Evolutionary conservation across 2,888 invertebrate species (phyloP), one percentile per base, ranked within the genome.

Genomic region (Drosophila acutilabella): DNA sequence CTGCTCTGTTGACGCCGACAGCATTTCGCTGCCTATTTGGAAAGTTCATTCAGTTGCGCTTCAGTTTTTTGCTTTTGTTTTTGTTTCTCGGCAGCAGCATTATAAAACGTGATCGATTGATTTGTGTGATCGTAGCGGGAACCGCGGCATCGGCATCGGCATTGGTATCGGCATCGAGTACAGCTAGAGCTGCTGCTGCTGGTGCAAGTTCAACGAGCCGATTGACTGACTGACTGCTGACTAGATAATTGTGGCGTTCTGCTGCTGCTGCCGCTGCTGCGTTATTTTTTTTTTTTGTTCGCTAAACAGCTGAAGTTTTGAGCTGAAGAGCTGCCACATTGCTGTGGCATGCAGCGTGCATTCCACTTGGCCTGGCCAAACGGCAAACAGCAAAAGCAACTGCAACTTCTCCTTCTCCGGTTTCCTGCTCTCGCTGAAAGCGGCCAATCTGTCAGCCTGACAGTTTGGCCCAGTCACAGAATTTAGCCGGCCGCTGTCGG

Each of bases 101-200:
- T 80, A 86, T 78, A 80, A 90, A 91, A 91, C 91, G 90, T 91
- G 90, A 91, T 91, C 90, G 91, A 90, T 91, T 91, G 90, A 91
- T 90, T 91, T 90, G 89, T 89, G 90, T 77, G 88, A 90, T 86
- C 86, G 82, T 80, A 73, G 62, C 76, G 74, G 76, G 38, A 40
- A 36, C 59, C 26, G 71, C 65, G 71, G 67, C 72, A 48, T 50
- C 13, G 14, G 40, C 48, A 10, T 13, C 38, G 30, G 40, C 48
- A 10, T 13, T 30, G 30, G 40, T 23, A 23, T 44, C 56, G 8
- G 62, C 48, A 23, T 64, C 60, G 56, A 59, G 56, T 59, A 40
- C 59, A 41, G 61, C 73, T 60, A 61, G 54, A 56, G 64, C 52
- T 38, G 40, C 36, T 33, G 62, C 13, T 61, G 30, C 33, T 62